phyloP scores from a whole-genome alignment of 2,888 invertebrate species.

The Meteorus colon region DNA sequence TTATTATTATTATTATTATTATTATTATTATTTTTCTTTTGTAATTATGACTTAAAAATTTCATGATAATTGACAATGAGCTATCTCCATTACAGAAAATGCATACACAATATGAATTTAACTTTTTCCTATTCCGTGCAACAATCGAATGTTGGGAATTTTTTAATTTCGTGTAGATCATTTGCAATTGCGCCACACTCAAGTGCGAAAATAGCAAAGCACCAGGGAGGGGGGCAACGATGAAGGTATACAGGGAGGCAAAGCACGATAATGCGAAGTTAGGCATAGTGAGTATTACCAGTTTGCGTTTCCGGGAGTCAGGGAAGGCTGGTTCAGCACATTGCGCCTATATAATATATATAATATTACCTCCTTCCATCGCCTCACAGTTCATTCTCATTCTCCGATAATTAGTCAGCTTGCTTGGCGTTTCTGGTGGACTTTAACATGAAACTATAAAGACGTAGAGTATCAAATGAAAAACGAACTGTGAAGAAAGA shows the following conservation, averaged over 20 bases:
- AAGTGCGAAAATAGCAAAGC: not conserved
- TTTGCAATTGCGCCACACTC: not conserved
- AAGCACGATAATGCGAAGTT: conserved; percentile 33
- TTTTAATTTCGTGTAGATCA: not conserved
- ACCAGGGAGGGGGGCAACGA: not conserved
- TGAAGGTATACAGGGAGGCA: not conserved
- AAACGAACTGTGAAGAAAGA: no score
- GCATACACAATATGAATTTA: no score
- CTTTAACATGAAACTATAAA: conserved; percentile 2
- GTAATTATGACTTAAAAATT: no score
- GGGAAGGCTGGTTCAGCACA: conserved; percentile 33
- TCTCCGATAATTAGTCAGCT: conserved; percentile 29
- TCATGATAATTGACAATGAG: no score
- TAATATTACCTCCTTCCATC: not conserved
- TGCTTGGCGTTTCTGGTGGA: not conserved
- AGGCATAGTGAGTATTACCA: conserved; percentile 35
- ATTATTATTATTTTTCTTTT: no score
- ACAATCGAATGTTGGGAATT: not conserved
- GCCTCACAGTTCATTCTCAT: conserved; percentile 20
- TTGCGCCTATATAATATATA: not conserved
- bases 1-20: no score
- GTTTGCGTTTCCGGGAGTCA: conserved; percentile 42
- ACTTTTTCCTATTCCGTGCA: not conserved
- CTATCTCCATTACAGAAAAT: not conserved
- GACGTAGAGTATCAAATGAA: not conserved